Conservation (phyloP, 2,888 invertebrate genomes). For the Erannis defoliaria region DNA sequence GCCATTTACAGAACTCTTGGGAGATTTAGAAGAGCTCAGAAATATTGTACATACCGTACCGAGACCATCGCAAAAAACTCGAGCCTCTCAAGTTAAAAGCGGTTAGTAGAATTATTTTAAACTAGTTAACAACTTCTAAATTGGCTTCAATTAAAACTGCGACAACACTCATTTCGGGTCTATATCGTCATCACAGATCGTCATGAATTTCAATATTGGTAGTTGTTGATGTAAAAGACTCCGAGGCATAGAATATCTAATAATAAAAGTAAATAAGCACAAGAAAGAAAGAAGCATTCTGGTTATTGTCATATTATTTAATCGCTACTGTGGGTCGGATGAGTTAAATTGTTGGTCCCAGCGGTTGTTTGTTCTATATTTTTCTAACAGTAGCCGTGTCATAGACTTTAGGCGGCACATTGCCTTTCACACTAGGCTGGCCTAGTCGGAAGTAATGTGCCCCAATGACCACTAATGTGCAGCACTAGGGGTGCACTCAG, state of each 20-base stretch:
- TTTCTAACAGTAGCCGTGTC: no score
- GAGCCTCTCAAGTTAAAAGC: slow-evolving; percentile 72
- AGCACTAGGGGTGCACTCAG: no score
- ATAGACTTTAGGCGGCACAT: no score
- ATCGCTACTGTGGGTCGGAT: no score
- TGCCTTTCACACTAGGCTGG: no score
- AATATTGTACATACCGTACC: slow-evolving; percentile 73
- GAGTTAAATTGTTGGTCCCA: no score
- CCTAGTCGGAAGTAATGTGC: no score
- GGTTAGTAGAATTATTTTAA: slow-evolving; percentile 56
- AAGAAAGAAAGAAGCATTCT: background rate
- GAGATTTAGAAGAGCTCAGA: slow-evolving; percentile 90
- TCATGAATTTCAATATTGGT: background rate
- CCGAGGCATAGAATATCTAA: no score
- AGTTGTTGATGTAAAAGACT: no score
- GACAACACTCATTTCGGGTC: slow-evolving; percentile 15
- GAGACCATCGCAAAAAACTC: slow-evolving; percentile 65
- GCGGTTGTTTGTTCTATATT: no score
- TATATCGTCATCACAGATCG: slow-evolving; percentile 16
- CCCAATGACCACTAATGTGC: no score
- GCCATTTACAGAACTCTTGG: slow-evolving; percentile 94
- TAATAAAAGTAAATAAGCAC: background rate
- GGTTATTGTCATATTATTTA: no score
- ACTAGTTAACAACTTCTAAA: slow-evolving; percentile 21
- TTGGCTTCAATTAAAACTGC: slow-evolving; percentile 28